phyloP scores from a whole-genome alignment of 2,888 invertebrate species.

The Tromatobia lineatoria region DNA sequence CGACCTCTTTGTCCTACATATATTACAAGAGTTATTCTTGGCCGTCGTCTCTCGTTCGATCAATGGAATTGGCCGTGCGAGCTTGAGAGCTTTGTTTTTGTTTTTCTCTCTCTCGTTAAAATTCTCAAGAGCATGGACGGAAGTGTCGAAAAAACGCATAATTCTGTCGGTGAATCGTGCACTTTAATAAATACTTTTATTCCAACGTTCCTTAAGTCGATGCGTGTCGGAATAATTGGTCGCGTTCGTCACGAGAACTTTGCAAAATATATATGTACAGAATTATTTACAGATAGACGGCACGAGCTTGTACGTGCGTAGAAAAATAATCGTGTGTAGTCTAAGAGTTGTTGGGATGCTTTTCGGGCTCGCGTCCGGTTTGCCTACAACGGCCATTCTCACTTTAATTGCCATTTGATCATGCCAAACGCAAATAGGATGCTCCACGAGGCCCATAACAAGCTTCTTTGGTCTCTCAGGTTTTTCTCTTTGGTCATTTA shows the following conservation, averaged over 20 bases:
- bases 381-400: background rate
- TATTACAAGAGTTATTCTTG: constrained; percentile 53
- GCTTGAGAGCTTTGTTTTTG: background rate
- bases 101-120: constrained; percentile 24
- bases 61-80: background rate
- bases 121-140: constrained; percentile 33
- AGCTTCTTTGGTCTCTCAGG: constrained; percentile 68
- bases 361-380: constrained; percentile 12
- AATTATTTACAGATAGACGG: constrained; percentile 78
- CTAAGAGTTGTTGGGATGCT: constrained; percentile 55
- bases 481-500: constrained; percentile 62
- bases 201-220: constrained; percentile 22
- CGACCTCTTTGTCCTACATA: constrained; percentile 22
- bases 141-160: constrained; percentile 49
- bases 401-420: background rate
- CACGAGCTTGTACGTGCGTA: constrained; percentile 68
- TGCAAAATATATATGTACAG: constrained; percentile 74
- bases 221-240: constrained; percentile 57
- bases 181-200: constrained; percentile 57
- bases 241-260: constrained; percentile 48
- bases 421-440: constrained; percentile 5
- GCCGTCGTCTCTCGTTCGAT: constrained; percentile 1
- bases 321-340: constrained; percentile 75
- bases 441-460: constrained; percentile 41
- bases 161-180: constrained; percentile 44